phyloP scores from a whole-genome alignment of 2,888 invertebrate genomes.

The Loripinus fragilis region DNA sequence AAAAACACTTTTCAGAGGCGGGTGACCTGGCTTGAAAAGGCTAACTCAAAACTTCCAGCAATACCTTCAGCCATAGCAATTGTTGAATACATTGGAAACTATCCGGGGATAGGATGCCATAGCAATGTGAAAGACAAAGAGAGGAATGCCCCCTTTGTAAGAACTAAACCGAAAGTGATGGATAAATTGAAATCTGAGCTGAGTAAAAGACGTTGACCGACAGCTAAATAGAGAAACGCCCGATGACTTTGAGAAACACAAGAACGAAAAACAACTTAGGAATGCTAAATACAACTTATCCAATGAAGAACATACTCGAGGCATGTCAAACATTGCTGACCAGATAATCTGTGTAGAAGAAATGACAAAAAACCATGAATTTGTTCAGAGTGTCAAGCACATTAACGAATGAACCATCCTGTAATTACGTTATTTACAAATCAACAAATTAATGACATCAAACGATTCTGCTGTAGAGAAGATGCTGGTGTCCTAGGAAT shows the following conservation, averaged over 20 bases:
- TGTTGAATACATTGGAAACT: background rate
- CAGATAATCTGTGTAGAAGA: slow-evolving; percentile 19
- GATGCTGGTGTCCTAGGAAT: slow-evolving; percentile 30
- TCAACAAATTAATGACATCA: slow-evolving; percentile 30
- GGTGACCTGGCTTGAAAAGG: background rate
- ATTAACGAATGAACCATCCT: slow-evolving; percentile 23
- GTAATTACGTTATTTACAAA: slow-evolving; percentile 29
- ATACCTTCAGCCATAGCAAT: background rate
- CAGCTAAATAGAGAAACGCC: background rate
- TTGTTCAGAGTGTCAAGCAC: slow-evolving; percentile 27
- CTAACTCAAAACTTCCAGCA: background rate
- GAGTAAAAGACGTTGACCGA: background rate
- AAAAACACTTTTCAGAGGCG: background rate
- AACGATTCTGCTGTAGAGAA: slow-evolving; percentile 33
- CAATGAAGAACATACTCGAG: background rate
- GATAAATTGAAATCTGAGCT: background rate
- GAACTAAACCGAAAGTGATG: background rate
- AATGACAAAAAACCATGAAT: slow-evolving; percentile 30
- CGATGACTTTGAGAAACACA: slow-evolving; percentile 24
- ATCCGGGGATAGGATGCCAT: background rate
- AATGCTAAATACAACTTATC: slow-evolving; percentile 12
- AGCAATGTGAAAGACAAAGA: background rate
- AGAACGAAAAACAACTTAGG: slow-evolving; percentile 28
- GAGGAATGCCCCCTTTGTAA: background rate
- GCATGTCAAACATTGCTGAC: background rate